A percentile compares a stretch with the other conserved stretches of the same genome.
Conservation (phyloP, 2,113 vertebrate genomes). For the Aepyceros melampus region DNA sequence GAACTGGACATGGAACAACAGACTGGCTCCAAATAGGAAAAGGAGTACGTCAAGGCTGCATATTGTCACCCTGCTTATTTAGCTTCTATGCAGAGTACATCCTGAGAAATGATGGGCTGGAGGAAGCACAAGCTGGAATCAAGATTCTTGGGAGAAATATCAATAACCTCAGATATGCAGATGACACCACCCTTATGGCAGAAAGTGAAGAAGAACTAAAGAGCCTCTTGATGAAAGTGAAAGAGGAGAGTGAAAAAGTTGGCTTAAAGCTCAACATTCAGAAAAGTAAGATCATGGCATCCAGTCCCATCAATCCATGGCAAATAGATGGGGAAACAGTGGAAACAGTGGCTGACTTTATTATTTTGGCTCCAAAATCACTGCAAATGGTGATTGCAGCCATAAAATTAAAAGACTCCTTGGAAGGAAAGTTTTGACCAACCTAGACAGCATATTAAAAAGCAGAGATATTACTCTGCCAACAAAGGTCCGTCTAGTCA, state of each 20-base stretch:
- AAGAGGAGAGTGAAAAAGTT: background rate
- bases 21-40: background rate
- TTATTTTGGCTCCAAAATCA: background rate
- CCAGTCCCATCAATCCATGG: background rate
- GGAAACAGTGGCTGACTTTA: background rate
- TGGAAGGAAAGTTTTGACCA: background rate
- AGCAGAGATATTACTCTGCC: background rate
- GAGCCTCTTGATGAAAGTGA: background rate
- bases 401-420: background rate
- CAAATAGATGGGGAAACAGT: background rate
- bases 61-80: background rate
- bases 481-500: background rate
- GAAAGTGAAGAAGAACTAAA: background rate
- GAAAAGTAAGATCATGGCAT: background rate
- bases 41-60: background rate
- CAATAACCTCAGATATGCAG: background rate
- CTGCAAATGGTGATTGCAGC: background rate
- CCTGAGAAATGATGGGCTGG: background rate
- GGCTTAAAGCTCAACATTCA: background rate
- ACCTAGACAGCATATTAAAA: background rate
- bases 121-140: background rate
- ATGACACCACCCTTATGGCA: background rate
- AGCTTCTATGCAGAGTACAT: background rate
- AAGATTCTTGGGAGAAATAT: background rate
- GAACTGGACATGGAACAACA: background rate